phyloP scores from a whole-genome alignment of 1,140 invertebrate species.

The Daktulosphaira vitifoliae region DNA sequence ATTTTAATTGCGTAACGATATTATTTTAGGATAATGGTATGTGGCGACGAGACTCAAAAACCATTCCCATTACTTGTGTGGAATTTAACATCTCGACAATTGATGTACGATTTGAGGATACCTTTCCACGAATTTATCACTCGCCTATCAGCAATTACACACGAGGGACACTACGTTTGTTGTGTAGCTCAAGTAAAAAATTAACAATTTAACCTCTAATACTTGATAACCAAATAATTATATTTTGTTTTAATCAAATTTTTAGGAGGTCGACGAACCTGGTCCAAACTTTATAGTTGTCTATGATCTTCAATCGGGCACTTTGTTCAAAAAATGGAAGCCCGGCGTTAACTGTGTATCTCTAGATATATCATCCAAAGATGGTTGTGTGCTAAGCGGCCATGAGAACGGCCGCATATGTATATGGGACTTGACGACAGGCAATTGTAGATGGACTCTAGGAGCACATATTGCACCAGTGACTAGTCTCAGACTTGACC shows the following conservation, averaged over 20 bases:
- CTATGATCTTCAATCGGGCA: constrained; percentile 85
- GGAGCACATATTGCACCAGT: constrained; percentile 66
- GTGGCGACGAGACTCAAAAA: constrained; percentile 84
- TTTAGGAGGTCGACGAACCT: constrained; percentile 69
- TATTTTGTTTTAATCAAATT: too few species aligned
- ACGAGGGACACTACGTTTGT: constrained; percentile 63
- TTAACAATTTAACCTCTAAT: too few species aligned
- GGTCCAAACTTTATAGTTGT: constrained; percentile 81
- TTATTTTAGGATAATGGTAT: constrained; percentile 61
- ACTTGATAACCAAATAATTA: too few species aligned
- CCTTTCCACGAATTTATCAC: constrained; percentile 83
- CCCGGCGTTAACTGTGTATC: constrained; percentile 67
- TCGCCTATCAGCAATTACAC: constrained; percentile 70
- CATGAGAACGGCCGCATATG: constrained; percentile 69
- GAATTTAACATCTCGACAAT: constrained; percentile 71
- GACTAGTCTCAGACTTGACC: constrained; percentile 59
- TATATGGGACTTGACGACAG: constrained; percentile 82
- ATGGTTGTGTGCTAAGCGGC: constrained; percentile 71
- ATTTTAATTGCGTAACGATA: background rate
- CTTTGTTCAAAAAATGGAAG: constrained; percentile 84
- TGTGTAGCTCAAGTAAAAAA: constrained; percentile 49
- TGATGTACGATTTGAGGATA: constrained; percentile 77
- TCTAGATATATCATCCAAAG: constrained; percentile 68
- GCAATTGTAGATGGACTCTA: constrained; percentile 60
- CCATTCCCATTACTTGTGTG: constrained; percentile 81